These are phyloP conservation scores for Apostichopus leukothele DNA, from an alignment of 53 echinoderm and acorn worm species.

Conservation along the genomic window DNA sequence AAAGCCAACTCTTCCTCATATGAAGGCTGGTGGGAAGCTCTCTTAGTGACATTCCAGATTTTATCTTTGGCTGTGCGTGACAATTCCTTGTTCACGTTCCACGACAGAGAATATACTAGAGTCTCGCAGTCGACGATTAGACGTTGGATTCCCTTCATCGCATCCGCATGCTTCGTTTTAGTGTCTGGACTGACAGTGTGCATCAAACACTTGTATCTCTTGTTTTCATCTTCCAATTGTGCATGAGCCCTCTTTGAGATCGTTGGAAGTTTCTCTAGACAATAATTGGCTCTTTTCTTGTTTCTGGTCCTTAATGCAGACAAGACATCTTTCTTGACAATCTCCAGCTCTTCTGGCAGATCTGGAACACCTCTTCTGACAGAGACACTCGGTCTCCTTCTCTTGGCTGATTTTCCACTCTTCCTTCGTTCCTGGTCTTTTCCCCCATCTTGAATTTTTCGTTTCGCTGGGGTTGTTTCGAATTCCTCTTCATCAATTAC, in stretches of 20 bases:
- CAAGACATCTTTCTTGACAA: slow-evolving; percentile 7
- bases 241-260: slow-evolving; percentile 22
- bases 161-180: slow-evolving; percentile 3
- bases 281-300: not conserved
- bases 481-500: not conserved
- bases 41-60: slow-evolving; percentile 26
- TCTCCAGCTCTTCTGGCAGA: slow-evolving; percentile 13
- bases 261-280: not conserved
- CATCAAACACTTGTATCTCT: not conserved
- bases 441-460: too few species aligned
- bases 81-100: not conserved
- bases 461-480: not conserved
- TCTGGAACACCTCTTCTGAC: slow-evolving; percentile 22
- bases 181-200: slow-evolving; percentile 27
- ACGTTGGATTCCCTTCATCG: slow-evolving; percentile 32
- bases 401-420: not conserved
- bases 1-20: slow-evolving; percentile 44
- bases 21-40: slow-evolving; percentile 34
- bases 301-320: slow-evolving; percentile 6
- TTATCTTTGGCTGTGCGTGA: slow-evolving; percentile 31
- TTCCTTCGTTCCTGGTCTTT: not conserved
- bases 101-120: slow-evolving; percentile 26
- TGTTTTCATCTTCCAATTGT: slow-evolving; percentile 34
- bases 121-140: slow-evolving; percentile 23
- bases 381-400: slow-evolving; percentile 9